Base-by-base conservation (phyloP, 2,797 vertebrate genomes). In the Mycteria americana region DNA sequence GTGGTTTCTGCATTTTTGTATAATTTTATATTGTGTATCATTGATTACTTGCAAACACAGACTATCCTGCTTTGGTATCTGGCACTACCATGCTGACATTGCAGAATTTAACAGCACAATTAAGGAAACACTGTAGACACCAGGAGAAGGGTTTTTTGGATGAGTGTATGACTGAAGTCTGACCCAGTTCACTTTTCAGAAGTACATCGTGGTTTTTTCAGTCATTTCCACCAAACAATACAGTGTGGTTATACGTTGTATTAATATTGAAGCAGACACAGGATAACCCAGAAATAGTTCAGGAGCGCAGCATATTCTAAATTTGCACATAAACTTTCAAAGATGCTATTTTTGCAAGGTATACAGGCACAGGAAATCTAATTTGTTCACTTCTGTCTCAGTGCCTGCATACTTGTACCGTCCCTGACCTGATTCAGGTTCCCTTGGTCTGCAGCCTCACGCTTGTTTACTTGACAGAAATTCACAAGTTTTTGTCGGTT, bases 251-350 rank as follows among this genome's bases (percentile, higher is more conserved):
- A 84, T 39, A 95, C 1, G 13, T 54, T 85, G 87, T 91, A 78
- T 92, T 90, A 89, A 96, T 74, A 96, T 90, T 88, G 86, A 92
- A 81, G 91, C 90, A 97, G 83, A 94, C 79, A 95, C 77, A 93
- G 96, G 94, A 97, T 88, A 97, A 95, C 80, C 96, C 91, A 95
- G 93, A 96, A 97, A 97, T 91, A 97, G 89, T 88, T 79, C 89
- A 89, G 95, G 85, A 94, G 69, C 8, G 23, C 3, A 57, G 79
- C 62, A 93, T 35, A 43, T 87, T 96, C 93, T 93, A 90, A 96
- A 97, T 96, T 83, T 89, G 62, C 91, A 94, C 91, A 92, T 11
- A 82, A 48, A 24, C 89, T 97, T 97, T 90, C 94, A 97, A 96
- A 96, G 87, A 91, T 67, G 67, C 90, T 97, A 97, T 97, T 97